phyloP scores from a whole-genome alignment of 2,888 invertebrate genomes.

The Isoperla grammatica region DNA sequence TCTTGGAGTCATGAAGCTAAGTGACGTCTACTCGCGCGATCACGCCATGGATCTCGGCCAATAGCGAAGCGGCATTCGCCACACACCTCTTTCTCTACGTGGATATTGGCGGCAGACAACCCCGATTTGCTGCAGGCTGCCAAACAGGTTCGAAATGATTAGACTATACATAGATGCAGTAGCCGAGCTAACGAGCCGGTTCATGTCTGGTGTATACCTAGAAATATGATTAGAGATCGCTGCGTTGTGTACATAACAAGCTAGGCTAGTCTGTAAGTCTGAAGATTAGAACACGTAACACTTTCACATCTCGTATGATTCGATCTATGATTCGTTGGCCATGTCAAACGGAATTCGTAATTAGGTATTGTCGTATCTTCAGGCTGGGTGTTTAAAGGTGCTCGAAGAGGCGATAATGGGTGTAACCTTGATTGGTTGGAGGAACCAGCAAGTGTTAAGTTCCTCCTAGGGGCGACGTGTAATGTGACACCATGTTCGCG shows the following conservation, averaged over 20 bases:
- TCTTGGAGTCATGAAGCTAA: constrained; percentile 4
- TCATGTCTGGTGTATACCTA: no score
- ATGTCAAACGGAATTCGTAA: no score
- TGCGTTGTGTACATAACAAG: no score
- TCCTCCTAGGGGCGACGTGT: no score
- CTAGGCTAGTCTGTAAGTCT: no score
- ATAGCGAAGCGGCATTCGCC: constrained; percentile 3
- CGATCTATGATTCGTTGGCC: background rate
- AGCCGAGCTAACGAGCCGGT: background rate
- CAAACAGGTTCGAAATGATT: constrained; percentile 13
- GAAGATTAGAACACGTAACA: background rate
- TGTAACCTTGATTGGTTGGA: no score
- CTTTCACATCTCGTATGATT: constrained; percentile 20
- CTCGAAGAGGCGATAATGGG: no score
- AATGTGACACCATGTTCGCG: no score
- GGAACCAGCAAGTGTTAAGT: no score
- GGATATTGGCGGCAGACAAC: constrained; percentile 15
- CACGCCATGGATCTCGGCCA: constrained; percentile 22
- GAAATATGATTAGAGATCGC: no score
- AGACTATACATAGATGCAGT: constrained; percentile 1
- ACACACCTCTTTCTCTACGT: constrained; percentile 19
- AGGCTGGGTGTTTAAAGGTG: no score
- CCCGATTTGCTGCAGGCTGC: constrained; percentile 15
- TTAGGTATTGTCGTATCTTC: no score
- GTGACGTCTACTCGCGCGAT: constrained; percentile 1